These are phyloP conservation scores for Neotoma lepida DNA, from an alignment of 2,113 vertebrate genomes.

Conservation along the genomic window DNA sequence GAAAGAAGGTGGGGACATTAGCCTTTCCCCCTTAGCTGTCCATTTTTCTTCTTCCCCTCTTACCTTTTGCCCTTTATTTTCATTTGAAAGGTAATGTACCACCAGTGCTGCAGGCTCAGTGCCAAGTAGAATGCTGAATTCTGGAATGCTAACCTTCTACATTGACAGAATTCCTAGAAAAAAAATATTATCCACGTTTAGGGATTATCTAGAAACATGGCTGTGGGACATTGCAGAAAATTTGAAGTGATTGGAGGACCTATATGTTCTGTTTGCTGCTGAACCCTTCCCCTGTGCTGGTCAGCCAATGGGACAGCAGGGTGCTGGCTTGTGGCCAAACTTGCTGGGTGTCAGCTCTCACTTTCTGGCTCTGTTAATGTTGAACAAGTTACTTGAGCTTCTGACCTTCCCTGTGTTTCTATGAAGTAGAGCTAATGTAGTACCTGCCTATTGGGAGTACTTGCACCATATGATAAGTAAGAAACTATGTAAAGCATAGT, in stretches of 20 bases:
- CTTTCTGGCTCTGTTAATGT: not conserved
- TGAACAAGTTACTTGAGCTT: not conserved
- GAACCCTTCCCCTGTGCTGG: not conserved
- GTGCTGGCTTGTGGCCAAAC: not conserved
- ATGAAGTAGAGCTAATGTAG: not conserved
- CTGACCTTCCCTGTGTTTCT: not conserved
- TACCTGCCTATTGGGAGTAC: not conserved
- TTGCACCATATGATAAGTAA: not conserved
- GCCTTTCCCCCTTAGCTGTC: not conserved
- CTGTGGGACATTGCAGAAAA: not conserved
- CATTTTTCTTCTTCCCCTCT: not conserved
- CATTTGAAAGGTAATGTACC: constrained; percentile 30
- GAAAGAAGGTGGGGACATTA: not conserved
- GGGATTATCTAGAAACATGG: not conserved
- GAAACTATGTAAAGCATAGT: not conserved
- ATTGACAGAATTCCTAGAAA: not conserved
- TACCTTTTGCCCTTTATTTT: constrained; percentile 60
- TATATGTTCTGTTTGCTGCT: not conserved
- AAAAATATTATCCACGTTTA: not conserved
- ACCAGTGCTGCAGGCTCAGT: not conserved
- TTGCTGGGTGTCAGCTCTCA: not conserved
- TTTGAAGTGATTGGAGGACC: not conserved
- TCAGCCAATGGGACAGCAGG: not conserved
- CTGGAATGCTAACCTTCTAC: not conserved
- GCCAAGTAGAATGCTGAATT: constrained; percentile 7